These are phyloP conservation scores for Mantis religiosa DNA, from an alignment of 2,888 invertebrate genomes.

Conservation along the genomic window DNA sequence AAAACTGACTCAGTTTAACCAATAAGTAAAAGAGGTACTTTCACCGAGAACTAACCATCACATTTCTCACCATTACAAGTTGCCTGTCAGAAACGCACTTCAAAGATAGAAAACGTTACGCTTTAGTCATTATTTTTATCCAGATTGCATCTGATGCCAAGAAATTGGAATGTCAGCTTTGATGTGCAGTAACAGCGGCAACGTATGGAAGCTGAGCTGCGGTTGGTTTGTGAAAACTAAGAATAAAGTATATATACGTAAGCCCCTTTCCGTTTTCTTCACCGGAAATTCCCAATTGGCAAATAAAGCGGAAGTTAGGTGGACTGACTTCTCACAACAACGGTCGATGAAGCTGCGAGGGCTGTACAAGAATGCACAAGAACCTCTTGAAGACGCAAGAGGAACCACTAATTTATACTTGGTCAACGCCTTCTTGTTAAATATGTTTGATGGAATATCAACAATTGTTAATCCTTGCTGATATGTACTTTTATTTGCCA, in stretches of 20 bases:
- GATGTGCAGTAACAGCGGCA: too few relatives aligned
- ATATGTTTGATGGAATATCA: too few relatives aligned
- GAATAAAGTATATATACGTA: not conserved
- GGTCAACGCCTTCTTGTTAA: too few relatives aligned
- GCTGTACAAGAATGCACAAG: not conserved
- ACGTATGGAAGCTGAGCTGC: not conserved
- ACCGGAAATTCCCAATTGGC: not conserved
- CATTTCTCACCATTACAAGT: not conserved
- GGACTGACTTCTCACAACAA: not conserved
- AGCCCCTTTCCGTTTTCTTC: not conserved
- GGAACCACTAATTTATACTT: too few relatives aligned
- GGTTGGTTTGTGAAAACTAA: not conserved
- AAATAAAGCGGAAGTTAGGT: not conserved
- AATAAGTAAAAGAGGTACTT: not conserved
- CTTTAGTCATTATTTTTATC: not conserved
- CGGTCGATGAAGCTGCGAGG: not conserved
- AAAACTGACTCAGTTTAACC: not conserved
- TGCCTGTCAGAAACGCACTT: not conserved
- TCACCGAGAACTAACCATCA: not conserved
- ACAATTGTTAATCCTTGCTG: too few relatives aligned
- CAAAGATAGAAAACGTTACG: not conserved
- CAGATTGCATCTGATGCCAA: not conserved
- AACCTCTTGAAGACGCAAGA: too few relatives aligned
- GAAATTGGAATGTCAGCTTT: too few relatives aligned
- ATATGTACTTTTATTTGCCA: too few relatives aligned